Evolutionary conservation across 2,888 invertebrate genomes (phyloP), one percentile per base, ranked within the genome.

Genomic region (Dioctria rufipes): DNA sequence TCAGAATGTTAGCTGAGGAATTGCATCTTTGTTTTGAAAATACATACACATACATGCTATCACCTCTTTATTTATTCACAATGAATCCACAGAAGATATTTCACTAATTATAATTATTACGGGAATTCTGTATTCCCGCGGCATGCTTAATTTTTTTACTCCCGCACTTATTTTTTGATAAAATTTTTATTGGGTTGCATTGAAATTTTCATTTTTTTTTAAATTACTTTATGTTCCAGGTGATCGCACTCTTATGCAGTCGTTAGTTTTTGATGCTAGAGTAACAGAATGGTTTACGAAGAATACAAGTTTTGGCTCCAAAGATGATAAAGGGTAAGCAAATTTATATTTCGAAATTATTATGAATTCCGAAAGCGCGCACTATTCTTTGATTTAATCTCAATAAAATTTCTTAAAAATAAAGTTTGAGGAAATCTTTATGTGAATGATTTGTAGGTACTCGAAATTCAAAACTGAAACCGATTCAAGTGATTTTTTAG

Each of bases 201-300:
- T n/a, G 51, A 49, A 66, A 3, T 78, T 43, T 66, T 40, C 8
- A 80, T 58, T 75, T 65, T 69, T 77, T 79, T 73, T 43, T 9
- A 63, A 81, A 78, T 65, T 81, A 78, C 61, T 25, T 37, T 65
- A 54, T 75, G 37, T 90, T 90, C 79, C 87, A 95, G 96, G 96
- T 89, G 96, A 97, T 87, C 93, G 96, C 83, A 94, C 95, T 84
- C 90, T 97, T 78, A 93, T 97, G 88, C 94, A 94, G 86, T 94
- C 95, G 77, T 90, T 97, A 73, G 94, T 97, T 2, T 96, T 94
- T 86, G 97, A 97, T 88, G 97, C 97, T 6, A 93, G 95, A 86
- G 94, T 95, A 83, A 97, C 97, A 2, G 93, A 94, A 84, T 95
- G 95, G 94, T 96, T 96, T 88, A 94, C 94, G 84, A 92, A 93